Percentiles rank a stretch among this genome's conserved stretches.
Evolutionary conservation across 2,888 invertebrate genomes (phyloP).

Genomic region (Drosophila heteroneura): DNA sequence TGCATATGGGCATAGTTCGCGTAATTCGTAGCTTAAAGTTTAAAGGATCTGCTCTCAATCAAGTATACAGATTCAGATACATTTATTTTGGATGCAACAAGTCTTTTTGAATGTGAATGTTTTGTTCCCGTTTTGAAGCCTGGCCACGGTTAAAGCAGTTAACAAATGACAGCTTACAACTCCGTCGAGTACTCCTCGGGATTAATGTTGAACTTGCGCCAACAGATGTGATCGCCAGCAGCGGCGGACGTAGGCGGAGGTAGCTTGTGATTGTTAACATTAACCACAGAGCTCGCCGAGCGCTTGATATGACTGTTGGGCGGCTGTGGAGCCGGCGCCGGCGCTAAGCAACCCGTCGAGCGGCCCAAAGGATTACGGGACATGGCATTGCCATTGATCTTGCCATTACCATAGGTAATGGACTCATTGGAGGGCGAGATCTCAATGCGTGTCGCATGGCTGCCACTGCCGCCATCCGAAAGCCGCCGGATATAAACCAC

Average conservation of each 20-base stretch:
- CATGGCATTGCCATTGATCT: conserved; percentile 59
- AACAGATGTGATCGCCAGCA: conserved; percentile 86
- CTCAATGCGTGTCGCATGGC: conserved; percentile 84
- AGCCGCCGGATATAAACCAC: conserved; percentile 83
- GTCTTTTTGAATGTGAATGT: conserved; percentile 79
- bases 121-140: conserved; percentile 45
- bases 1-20: conserved; percentile 66
- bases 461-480: conserved; percentile 81
- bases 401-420: conserved; percentile 80
- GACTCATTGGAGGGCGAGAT: conserved; percentile 85
- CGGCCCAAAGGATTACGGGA: conserved; percentile 72
- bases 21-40: conserved; percentile 66
- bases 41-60: conserved; percentile 32
- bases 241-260: conserved; percentile 70
- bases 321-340: conserved; percentile 42
- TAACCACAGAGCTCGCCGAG: conserved; percentile 77
- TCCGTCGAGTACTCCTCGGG: conserved; percentile 85
- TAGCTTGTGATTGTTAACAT: conserved; percentile 68
- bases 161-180: conserved; percentile 74
- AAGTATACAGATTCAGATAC: conserved; percentile 64
- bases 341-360: conserved; percentile 73
- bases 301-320: conserved; percentile 70
- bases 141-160: conserved; percentile 7
- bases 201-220: conserved; percentile 85
- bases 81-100: conserved; percentile 75